Evolutionary conservation across 2,888 invertebrate genomes (phyloP).

Genomic region (Drosophila multiciliata): DNA sequence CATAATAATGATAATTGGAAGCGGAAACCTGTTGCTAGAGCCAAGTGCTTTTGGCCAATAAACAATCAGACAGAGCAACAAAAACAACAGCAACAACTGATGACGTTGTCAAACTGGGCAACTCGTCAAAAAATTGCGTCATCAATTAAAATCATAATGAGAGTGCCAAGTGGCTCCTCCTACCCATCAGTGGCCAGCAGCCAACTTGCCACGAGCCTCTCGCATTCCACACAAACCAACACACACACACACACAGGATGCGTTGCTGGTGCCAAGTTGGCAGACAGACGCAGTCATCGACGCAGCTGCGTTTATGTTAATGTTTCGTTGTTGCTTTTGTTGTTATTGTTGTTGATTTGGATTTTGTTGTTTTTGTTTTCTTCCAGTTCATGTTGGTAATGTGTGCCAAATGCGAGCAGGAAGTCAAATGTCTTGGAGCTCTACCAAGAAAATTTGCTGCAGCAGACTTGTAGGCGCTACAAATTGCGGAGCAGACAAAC

Average conservation of each 20-base stretch:
- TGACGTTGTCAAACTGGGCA: slow-evolving; percentile 80
- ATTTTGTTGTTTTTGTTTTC: neutral
- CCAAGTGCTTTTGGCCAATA: slow-evolving; percentile 75
- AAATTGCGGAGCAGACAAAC: slow-evolving; percentile 81
- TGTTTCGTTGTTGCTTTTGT: slow-evolving; percentile 27
- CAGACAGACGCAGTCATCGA: slow-evolving; percentile 42
- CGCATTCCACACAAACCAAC: slow-evolving; percentile 57
- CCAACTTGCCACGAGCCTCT: slow-evolving; percentile 63
- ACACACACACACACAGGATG: slow-evolving; percentile 51
- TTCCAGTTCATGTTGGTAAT: slow-evolving; percentile 45
- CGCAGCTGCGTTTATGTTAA: slow-evolving; percentile 60
- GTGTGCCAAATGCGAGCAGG: slow-evolving; percentile 52
- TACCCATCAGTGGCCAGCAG: slow-evolving; percentile 66
- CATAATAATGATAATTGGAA: slow-evolving; percentile 67
- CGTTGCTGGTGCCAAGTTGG: slow-evolving; percentile 59
- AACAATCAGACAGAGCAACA: slow-evolving; percentile 55
- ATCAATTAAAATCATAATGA: slow-evolving; percentile 82
- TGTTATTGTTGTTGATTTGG: slow-evolving; percentile 2
- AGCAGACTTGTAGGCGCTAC: slow-evolving; percentile 83
- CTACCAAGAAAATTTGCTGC: slow-evolving; percentile 66
- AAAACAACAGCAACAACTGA: slow-evolving; percentile 41
- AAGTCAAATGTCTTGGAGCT: slow-evolving; percentile 51
- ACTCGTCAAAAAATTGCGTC: slow-evolving; percentile 82
- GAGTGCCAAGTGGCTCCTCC: slow-evolving; percentile 67
- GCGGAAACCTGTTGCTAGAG: slow-evolving; percentile 74